phyloP scores from a whole-genome alignment of 2,797 vertebrate species.

The Rhinophrynus dorsalis region DNA sequence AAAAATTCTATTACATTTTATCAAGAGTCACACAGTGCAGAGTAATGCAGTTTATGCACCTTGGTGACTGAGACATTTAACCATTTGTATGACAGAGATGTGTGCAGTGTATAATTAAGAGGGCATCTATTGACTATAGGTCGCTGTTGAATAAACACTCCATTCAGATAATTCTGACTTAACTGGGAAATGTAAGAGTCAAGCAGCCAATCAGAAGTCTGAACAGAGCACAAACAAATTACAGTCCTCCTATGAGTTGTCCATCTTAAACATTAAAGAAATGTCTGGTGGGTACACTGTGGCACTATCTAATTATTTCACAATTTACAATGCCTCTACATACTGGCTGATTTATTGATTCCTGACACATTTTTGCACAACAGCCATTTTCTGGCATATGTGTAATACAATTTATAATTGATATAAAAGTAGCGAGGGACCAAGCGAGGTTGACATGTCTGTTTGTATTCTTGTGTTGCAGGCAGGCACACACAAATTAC shows the following conservation, averaged over 20 bases:
- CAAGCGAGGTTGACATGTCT: not conserved
- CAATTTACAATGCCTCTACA: conserved; percentile 56
- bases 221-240: conserved; percentile 54
- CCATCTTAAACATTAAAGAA: conserved; percentile 26
- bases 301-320: conserved; percentile 56
- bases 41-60: too few species aligned
- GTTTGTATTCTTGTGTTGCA: not conserved
- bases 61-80: too few species aligned
- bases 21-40: too few species aligned
- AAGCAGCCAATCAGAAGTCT: conserved; percentile 25
- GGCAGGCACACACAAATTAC: too few species aligned
- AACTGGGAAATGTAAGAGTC: not conserved
- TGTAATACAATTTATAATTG: conserved; percentile 1
- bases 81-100: too few species aligned
- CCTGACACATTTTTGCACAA: conserved; percentile 26
- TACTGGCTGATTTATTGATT: conserved; percentile 48
- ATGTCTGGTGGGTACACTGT: too few species aligned
- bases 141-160: too few species aligned
- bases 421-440: conserved; percentile 1
- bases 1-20: too few species aligned
- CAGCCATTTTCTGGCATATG: conserved; percentile 13
- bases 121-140: too few species aligned
- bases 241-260: conserved; percentile 42
- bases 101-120: too few species aligned
- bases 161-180: conserved; percentile 1